Conservation (phyloP, 2,888 invertebrate species). For the Thalpophila matura region DNA sequence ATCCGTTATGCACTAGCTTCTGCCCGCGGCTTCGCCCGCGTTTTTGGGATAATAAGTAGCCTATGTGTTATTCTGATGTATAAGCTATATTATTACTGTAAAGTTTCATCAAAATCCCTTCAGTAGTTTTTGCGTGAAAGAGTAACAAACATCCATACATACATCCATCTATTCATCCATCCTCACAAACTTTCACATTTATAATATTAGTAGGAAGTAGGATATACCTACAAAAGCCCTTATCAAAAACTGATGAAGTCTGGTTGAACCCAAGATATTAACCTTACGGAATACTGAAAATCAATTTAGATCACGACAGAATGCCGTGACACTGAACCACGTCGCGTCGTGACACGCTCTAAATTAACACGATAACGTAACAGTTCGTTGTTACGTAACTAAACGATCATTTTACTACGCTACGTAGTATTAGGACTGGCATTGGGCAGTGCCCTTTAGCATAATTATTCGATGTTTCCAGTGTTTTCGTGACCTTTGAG, state of each 20-base stretch:
- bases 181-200: too few relatives aligned
- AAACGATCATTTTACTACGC: slow-evolving; percentile 1
- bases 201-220: too few relatives aligned
- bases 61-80: too few relatives aligned
- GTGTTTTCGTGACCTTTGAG: background rate
- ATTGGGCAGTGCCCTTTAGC: background rate
- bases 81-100: too few relatives aligned
- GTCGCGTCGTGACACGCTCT: slow-evolving; percentile 24
- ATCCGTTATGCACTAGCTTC: background rate
- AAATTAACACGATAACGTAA: slow-evolving; percentile 47
- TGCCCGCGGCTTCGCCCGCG: too few relatives aligned
- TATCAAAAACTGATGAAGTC: background rate
- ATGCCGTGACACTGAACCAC: slow-evolving; percentile 48
- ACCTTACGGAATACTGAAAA: slow-evolving; percentile 39
- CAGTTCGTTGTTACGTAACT: slow-evolving; percentile 24
- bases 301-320: slow-evolving; percentile 42
- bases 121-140: too few relatives aligned
- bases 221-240: too few relatives aligned
- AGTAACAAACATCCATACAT: too few relatives aligned
- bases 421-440: background rate
- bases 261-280: slow-evolving; percentile 36
- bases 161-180: too few relatives aligned
- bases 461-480: background rate
- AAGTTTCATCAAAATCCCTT: too few relatives aligned
- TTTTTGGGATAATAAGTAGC: too few relatives aligned